Evolutionary conservation across 2,797 vertebrate genomes (phyloP), one percentile per base, ranked within the genome.

Genomic region (Corythornis leucogaster): DNA sequence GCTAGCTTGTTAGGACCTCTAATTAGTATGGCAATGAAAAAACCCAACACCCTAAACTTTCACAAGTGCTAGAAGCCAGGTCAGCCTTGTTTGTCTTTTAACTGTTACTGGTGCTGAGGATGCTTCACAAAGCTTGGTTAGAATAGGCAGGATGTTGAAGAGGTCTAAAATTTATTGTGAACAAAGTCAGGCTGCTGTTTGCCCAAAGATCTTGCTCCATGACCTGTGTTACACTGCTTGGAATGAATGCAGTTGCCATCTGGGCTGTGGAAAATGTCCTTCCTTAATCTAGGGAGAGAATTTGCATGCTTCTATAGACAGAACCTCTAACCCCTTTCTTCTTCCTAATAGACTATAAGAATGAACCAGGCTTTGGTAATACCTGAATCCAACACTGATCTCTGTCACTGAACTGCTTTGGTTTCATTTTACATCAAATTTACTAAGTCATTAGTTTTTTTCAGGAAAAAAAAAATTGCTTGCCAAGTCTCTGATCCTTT

Each of bases 1-100:
- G 20, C 64, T 91, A 33, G 62, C 24, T 91, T 80, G 90, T 87
- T 85, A 86, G 31, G 90, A 89, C 30, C 33, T 92, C 78, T 90
- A 85, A 87, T 93, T 80, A 86, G 35, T 25, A 25, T 54, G 57
- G 64, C 61, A 90, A 42, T 68, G 81, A 45, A 42, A 79, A 88
- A 2, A 17, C 8, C 7, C 46, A 18, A 31, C 18, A 54, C 43
- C 5, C 3, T 18, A 61, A 64, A 4, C 50, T n/a, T 71, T 92
- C 55, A 64, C 66, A 89, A 80, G 80, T 85, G 80, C 50, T 80
- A 59, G 68, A 79, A 91, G n/a, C 71, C 8, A 2, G 2, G 2
- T 88, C 68, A 89, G 64, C 86, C 68, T 80, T 30, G 50, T 30
- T 81, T 77, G 45, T 15, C 50, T 77, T 78, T 78, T 64, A 70